Conservation (phyloP, 1,140 invertebrate genomes). For the Cyrtorhinus lividipennis region DNA sequence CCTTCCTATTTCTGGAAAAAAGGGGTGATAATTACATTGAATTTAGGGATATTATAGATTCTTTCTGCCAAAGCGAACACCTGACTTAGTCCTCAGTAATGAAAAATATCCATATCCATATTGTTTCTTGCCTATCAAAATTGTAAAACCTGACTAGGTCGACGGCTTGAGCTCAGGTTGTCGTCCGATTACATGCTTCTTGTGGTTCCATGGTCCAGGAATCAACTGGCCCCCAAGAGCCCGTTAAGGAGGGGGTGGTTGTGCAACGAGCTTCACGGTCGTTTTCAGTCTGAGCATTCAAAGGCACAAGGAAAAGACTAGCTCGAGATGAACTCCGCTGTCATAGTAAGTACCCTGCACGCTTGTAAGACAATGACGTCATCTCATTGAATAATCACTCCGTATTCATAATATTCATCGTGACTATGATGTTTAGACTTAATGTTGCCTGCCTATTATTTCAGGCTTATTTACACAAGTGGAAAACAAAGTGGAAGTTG, state of each 20-base stretch:
- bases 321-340: background rate
- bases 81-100: too few species aligned
- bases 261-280: background rate
- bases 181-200: background rate
- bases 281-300: background rate
- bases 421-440: too few species aligned
- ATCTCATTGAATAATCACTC: too few species aligned
- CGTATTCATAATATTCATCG: too few species aligned
- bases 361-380: background rate
- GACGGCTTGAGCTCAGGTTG: background rate
- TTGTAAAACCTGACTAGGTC: background rate
- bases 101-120: too few species aligned
- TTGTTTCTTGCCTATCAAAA: background rate
- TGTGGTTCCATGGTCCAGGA: constrained; percentile 7
- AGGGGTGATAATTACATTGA: too few species aligned
- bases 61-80: too few species aligned
- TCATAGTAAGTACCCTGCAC: background rate
- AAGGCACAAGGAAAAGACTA: background rate
- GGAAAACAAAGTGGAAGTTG: too few species aligned
- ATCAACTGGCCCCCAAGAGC: background rate
- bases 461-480: too few species aligned
- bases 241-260: background rate
- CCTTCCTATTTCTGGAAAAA: too few species aligned
- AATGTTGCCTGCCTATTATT: too few species aligned
- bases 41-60: too few species aligned